Base-by-base conservation (phyloP, 2,888 invertebrate species). In the Tenodera sinensis region DNA sequence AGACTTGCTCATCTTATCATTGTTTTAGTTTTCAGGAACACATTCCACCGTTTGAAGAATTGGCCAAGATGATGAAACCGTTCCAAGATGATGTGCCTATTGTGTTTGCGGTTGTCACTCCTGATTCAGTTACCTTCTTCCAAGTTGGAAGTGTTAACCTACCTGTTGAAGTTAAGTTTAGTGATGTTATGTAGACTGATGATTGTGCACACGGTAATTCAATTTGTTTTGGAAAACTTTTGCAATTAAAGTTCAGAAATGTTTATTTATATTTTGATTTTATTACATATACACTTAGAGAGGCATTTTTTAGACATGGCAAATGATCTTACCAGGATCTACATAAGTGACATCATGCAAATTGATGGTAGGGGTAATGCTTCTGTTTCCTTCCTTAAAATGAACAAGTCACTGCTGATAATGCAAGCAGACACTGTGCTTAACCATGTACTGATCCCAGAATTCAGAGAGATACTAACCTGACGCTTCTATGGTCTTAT, bases 101-200 rank as follows among this genome's bases (percentile, higher is more conserved):
- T 27, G 92, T 94, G 2, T 94, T 94, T 87, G 95, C 94, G 0
- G 90, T 94, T 6, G 94, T 94, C 4, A 93, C 93, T n/a, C 91
- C 91, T 0, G 93, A 93, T 27, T 93, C 94, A 0, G 92, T 95
- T 6, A 93, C 93, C 12, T 95, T 94, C 90, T 90, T 94, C 87
- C 94, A 87, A 42, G 20, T 82, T 87, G 83, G 83, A 14, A 87
- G 27, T 87, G 83, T 87, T 83, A 47, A 9, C 6, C 42, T 87
- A 1, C 87, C 87, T 1, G 34, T 87, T 20, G 83, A 87, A 28
- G 28, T 30, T 47, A 28, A 28, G 28, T 71, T 28, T 81, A 30
- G 30, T 8, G 28, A 30, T 25, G 12, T 20, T 85, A 30, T 83
- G 27, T 27, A 71, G 20, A 71, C 54, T 71, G 20, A 20, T 14